Evolutionary conservation across 2,113 vertebrate species (phyloP).

Genomic region (Corydoras maculifer): DNA sequence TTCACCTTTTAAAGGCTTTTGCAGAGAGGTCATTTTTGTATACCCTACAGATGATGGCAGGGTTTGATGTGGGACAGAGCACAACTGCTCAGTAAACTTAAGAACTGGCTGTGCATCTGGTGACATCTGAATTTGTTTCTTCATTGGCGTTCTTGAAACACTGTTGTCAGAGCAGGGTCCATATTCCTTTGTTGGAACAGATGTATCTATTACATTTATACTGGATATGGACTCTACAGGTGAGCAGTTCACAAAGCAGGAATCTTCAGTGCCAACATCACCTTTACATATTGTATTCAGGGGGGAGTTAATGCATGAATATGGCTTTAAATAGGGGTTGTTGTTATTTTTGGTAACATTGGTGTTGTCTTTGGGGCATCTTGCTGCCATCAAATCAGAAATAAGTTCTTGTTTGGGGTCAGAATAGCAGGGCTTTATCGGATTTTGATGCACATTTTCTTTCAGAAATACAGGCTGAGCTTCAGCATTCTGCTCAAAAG

Average conservation of each 20-base stretch:
- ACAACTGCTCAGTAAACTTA: conserved; percentile 2
- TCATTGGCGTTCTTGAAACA: neutral
- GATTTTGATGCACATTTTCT: neutral
- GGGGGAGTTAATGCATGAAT: neutral
- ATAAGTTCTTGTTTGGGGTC: neutral
- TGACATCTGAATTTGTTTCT: neutral
- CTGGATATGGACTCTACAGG: neutral
- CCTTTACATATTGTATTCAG: conserved; percentile 11
- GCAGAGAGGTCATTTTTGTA: conserved; percentile 1
- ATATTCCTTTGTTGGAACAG: neutral
- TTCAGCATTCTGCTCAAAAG: conserved; percentile 16
- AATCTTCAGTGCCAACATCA: neutral
- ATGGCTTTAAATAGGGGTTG: conserved; percentile 3
- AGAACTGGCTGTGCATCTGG: neutral
- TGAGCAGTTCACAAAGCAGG: neutral
- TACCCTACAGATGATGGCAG: neutral
- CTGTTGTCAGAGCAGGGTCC: neutral
- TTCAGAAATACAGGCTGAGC: conserved; percentile 1
- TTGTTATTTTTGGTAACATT: neutral
- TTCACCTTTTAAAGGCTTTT: conserved; percentile 6
- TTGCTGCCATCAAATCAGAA: conserved; percentile 9
- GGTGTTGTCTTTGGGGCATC: conserved; percentile 1
- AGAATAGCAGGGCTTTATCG: conserved; percentile 3
- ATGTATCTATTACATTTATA: conserved; percentile 6
- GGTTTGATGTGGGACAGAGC: neutral